phyloP scores from a whole-genome alignment of 2,888 invertebrate genomes.

The Phaedon cochleariae region DNA sequence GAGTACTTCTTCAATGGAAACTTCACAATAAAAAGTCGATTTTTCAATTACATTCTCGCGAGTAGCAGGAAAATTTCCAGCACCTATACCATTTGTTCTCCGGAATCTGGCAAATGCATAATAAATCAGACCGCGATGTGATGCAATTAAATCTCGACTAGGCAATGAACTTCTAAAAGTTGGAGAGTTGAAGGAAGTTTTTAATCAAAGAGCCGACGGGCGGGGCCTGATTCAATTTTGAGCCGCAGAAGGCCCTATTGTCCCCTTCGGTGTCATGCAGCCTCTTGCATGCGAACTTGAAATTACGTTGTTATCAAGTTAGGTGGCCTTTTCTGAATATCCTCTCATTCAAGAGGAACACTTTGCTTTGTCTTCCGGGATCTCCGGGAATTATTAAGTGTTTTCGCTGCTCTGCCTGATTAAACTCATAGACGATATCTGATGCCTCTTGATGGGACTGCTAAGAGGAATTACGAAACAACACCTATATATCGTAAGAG shows the following conservation, averaged over 20 bases:
- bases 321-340: conserved; percentile 43
- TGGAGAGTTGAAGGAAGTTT: conserved; percentile 49
- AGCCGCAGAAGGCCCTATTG: conserved; percentile 55
- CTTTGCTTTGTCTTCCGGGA: neutral
- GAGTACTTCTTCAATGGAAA: neutral
- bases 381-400: neutral
- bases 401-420: neutral
- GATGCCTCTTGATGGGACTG: too few relatives aligned
- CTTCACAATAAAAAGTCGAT: conserved; percentile 7
- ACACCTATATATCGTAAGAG: too few relatives aligned
- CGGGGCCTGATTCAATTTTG: conserved; percentile 54
- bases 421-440: neutral
- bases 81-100: conserved; percentile 32
- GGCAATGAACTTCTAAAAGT: conserved; percentile 56
- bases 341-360: neutral
- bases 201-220: conserved; percentile 57
- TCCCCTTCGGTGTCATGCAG: conserved; percentile 53
- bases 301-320: conserved; percentile 59
- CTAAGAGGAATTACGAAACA: too few relatives aligned
- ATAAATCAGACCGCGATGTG: conserved; percentile 55
- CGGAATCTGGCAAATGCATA: conserved; percentile 52
- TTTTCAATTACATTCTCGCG: conserved; percentile 7
- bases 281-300: conserved; percentile 54
- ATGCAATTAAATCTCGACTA: conserved; percentile 56
- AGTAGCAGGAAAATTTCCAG: neutral